These are phyloP conservation scores for Nerophis ophidion DNA, from an alignment of 2,113 vertebrate genomes.

Conservation along the genomic window DNA sequence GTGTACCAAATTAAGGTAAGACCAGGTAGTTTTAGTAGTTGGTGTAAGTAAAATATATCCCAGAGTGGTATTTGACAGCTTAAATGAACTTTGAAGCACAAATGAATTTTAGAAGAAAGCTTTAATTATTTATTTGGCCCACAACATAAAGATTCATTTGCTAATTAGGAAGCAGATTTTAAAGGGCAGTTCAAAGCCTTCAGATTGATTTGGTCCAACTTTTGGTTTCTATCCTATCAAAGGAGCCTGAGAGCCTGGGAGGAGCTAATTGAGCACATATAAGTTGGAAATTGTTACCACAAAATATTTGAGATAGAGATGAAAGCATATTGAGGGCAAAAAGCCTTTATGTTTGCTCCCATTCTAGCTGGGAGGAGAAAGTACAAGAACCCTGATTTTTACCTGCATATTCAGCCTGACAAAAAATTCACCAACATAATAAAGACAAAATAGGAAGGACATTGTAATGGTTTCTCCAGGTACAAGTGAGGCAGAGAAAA, in stretches of 20 bases:
- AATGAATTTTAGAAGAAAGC: neutral
- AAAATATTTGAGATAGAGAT: neutral
- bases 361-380: constrained; percentile 21
- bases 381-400: neutral
- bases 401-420: neutral
- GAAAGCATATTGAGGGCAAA: neutral
- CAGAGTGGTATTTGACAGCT: neutral
- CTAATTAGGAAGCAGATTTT: neutral
- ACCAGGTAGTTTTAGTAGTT: too few relatives aligned
- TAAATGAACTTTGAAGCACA: neutral
- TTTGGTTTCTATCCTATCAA: neutral
- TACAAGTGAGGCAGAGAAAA: constrained; percentile 1
- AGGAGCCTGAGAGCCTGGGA: neutral
- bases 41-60: too few relatives aligned
- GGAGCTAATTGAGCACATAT: neutral
- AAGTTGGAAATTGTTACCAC: too few relatives aligned
- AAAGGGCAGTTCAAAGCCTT: neutral
- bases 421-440: neutral
- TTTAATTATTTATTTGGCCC: neutral
- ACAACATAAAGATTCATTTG: neutral
- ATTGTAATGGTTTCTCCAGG: constrained; percentile 4
- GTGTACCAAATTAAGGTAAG: too few relatives aligned
- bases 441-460: constrained; percentile 22
- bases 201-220: constrained; percentile 1
- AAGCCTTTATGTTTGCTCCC: neutral